Conservation (phyloP, 1,140 invertebrate genomes). For the Drosophila nasuta region DNA sequence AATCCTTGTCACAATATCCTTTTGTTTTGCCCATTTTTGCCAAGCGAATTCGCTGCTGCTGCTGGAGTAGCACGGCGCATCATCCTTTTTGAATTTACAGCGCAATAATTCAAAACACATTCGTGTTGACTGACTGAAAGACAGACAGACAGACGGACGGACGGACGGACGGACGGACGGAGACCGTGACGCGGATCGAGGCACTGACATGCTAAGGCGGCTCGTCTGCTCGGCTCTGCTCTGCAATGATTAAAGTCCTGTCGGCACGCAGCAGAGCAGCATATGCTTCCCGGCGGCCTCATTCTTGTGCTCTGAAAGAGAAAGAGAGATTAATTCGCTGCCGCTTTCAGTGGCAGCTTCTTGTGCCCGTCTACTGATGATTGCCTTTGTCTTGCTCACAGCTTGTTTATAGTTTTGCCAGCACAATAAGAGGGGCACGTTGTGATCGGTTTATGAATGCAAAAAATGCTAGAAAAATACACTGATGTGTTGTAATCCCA, state of each 20-base stretch:
- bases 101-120: constrained; percentile 81
- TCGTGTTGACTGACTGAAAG: constrained; percentile 66
- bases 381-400: constrained; percentile 10
- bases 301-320: constrained; percentile 3
- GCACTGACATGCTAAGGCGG: constrained; percentile 5
- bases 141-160: not conserved
- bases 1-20: constrained; percentile 82
- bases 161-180: not conserved
- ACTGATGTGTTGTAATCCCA: no score
- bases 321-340: constrained; percentile 48
- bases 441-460: no score
- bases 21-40: constrained; percentile 78
- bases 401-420: no score
- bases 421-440: no score
- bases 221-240: constrained; percentile 35
- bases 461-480: no score
- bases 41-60: constrained; percentile 18
- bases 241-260: constrained; percentile 73
- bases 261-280: constrained; percentile 63
- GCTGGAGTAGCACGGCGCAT: constrained; percentile 29
- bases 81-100: constrained; percentile 80
- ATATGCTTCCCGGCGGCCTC: constrained; percentile 45
- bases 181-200: not conserved
- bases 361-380: constrained; percentile 32
- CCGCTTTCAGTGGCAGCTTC: constrained; percentile 20